Conservation (phyloP, 1,140 invertebrate species). For the Meloidogyne exigua region DNA sequence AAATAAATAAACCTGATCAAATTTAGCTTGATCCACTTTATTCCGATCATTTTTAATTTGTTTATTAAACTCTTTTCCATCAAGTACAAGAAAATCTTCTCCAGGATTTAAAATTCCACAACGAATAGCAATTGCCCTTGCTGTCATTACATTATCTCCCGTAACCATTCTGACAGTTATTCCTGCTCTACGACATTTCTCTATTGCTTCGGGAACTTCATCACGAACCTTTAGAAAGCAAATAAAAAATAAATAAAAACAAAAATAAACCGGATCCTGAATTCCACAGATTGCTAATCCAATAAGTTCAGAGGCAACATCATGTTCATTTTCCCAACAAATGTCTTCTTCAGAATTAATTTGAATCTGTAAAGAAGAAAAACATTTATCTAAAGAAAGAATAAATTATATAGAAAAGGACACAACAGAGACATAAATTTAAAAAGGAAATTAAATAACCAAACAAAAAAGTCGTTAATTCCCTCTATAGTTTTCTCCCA, state of each 20-base stretch:
- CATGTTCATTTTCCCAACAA: slow-evolving; percentile 63
- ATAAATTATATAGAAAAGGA: too few species aligned
- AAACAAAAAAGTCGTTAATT: too few species aligned
- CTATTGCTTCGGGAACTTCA: slow-evolving; percentile 93
- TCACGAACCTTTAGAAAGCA: slow-evolving; percentile 68
- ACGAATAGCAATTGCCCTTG: slow-evolving; percentile 80
- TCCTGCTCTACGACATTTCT: slow-evolving; percentile 90
- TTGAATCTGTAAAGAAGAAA: slow-evolving; percentile 12
- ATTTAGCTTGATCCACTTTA: slow-evolving; percentile 56
- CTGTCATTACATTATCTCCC: slow-evolving; percentile 63
- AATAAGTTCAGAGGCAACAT: slow-evolving; percentile 47
- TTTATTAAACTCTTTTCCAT: slow-evolving; percentile 63
- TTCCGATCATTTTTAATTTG: slow-evolving; percentile 76
- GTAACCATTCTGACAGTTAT: slow-evolving; percentile 99
- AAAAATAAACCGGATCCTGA: slow-evolving; percentile 67
- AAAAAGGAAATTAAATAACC: too few species aligned
- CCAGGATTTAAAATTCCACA: slow-evolving; percentile 80
- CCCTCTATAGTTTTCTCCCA: not conserved
- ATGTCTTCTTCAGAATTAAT: slow-evolving; percentile 47
- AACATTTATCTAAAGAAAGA: not conserved
- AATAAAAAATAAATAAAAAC: slow-evolving; percentile 67
- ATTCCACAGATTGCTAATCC: slow-evolving; percentile 62
- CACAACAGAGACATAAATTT: too few species aligned
- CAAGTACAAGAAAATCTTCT: slow-evolving; percentile 62
- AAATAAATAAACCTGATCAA: slow-evolving; percentile 65